Evolutionary conservation across 2,888 invertebrate species (phyloP).

Genomic region (Panorpa germanica): DNA sequence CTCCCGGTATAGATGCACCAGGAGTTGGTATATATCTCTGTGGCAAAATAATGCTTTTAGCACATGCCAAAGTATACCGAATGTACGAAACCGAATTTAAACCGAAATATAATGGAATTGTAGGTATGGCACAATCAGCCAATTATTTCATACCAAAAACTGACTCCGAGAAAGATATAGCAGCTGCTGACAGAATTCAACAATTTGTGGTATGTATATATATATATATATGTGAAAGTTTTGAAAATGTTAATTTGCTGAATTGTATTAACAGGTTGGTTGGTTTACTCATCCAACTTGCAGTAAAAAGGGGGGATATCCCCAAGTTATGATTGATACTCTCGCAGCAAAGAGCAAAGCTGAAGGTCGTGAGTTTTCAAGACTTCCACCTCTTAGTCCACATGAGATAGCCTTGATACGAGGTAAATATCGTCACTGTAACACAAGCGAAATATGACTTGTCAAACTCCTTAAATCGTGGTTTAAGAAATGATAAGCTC

Average conservation of each 20-base stretch:
- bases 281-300: constrained; percentile 29
- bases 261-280: constrained; percentile 24
- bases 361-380: constrained; percentile 24
- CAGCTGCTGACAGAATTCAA: too few relatives aligned
- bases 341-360: constrained; percentile 23
- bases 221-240: too few relatives aligned
- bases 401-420: constrained; percentile 37
- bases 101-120: constrained; percentile 24
- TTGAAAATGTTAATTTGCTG: too few relatives aligned
- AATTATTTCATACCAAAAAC: too few relatives aligned
- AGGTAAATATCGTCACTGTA: too few relatives aligned
- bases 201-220: too few relatives aligned
- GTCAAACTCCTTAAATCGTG: too few relatives aligned
- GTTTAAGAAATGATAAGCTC: too few relatives aligned
- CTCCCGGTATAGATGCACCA: constrained; percentile 35
- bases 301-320: constrained; percentile 28
- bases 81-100: constrained; percentile 22
- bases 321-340: constrained; percentile 24
- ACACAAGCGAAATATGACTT: too few relatives aligned
- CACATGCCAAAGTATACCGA: constrained; percentile 31
- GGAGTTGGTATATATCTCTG: constrained; percentile 32
- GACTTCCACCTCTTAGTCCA: constrained; percentile 31
- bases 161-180: too few relatives aligned
- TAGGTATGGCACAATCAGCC: constrained; percentile 13
- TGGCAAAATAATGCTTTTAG: constrained; percentile 30